Base-by-base conservation (phyloP, 2,113 vertebrate genomes). In the Seriola aureovittata region DNA sequence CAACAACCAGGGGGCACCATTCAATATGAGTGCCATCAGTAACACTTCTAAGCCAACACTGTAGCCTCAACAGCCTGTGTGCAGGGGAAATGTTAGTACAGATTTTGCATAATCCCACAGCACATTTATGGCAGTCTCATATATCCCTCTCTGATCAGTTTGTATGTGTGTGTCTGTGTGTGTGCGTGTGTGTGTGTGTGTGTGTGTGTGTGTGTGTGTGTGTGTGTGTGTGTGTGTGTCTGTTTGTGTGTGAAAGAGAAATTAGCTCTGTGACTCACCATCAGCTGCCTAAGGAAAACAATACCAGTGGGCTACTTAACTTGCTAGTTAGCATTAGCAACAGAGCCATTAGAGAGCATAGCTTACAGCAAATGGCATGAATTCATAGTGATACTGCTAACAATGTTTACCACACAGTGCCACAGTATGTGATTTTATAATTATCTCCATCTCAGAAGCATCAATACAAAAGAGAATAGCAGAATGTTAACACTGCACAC, bases 21-120 rank as follows among this genome's bases (percentile, higher is more conserved):
- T 68, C 59, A 82, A 87, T 78, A 71, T 64, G 36, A 58, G 63
- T 38, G 62, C 58, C 82, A 87, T 71, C 54, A 83, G 71, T 75
- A 87, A 77, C 82, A 73, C 71, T 65, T 79, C 57, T 32, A 48
- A 52, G 14, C n/a, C 55, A 36, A 29, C 50, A 25, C 7, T 48
- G 19, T 44, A 65, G 55, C 34, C 32, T 42, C 38, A 59, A 9
- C 21, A 80, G 62, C 40, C 23, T 69, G 21, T 62, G 21, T 58
- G 71, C 66, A 54, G 52, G 21, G 25, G 7, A 54, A 71, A 76
- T 25, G 14, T 59, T 19, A 34, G 17, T n/a, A 14, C 44, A 46
- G 11, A 71, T 60, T 59, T 34, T n/a, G 8, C 62, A 32, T 46
- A 72, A 73, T 72, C 52, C 36, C 17, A 32, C 5, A 3, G 46